A percentile compares a stretch with the other conserved stretches of the same genome.
Conservation (phyloP, 2,113 vertebrate genomes). For the Ciconia maguari region DNA sequence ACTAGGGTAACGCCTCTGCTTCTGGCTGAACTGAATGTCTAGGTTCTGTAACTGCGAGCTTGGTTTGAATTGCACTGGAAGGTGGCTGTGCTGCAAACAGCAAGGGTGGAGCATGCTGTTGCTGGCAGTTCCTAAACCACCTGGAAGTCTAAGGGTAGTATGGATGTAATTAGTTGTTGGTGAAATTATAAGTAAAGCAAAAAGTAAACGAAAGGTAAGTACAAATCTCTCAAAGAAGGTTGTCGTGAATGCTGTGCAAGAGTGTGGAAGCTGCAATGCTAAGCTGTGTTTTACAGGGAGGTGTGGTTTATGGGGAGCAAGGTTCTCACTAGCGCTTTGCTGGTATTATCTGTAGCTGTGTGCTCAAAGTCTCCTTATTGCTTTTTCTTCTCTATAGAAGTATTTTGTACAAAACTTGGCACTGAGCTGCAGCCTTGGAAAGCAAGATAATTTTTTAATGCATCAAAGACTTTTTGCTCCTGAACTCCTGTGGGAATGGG, state of each 20-base stretch:
- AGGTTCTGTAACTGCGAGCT: rapidly evolving
- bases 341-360: neutral
- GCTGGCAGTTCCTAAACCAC: neutral
- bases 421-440: neutral
- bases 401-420: neutral
- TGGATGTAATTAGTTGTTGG: rapidly evolving
- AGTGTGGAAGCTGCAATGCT: rapidly evolving
- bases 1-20: neutral
- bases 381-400: neutral
- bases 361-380: neutral
- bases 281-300: neutral
- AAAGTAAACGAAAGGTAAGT: neutral
- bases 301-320: neutral
- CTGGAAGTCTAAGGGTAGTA: neutral
- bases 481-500: neutral
- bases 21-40: no score
- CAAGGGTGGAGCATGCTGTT: neutral
- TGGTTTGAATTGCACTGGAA: rapidly evolving
- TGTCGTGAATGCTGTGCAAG: neutral
- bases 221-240: neutral
- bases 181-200: neutral
- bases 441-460: neutral
- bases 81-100: neutral
- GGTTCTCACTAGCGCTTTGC: neutral
- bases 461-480: neutral